Base-by-base conservation (phyloP, 2,888 invertebrate genomes). In the Pteria penguin region DNA sequence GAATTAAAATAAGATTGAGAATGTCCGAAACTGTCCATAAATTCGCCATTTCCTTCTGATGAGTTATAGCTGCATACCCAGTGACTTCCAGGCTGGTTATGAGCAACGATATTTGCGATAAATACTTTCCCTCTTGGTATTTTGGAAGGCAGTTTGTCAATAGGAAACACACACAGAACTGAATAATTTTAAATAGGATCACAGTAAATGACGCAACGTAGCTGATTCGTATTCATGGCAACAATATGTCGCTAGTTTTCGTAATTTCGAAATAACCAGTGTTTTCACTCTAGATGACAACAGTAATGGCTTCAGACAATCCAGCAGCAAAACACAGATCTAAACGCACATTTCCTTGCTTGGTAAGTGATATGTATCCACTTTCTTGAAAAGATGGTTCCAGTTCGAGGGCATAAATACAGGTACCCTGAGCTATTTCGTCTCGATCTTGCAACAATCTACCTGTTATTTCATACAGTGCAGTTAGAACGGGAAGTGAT, bases 1-100 rank as follows among this genome's bases (percentile, higher is more conserved):
- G n/a, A n/a, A 4, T 18, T n/a, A 4, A 32, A 62, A 54, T 71
- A 71, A 8, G 14, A 33, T 29, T 66, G 58, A 2, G 71, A 54
- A 27, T 68, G 11, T 63, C 78, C 71, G 24, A 65, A 75, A 33
- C 78, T 78, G 31, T 78, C 78, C 27, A 78, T 74, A 58, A 74
- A 71, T 54, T 75, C 74, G 29, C 31, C 29, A 24, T 68, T 31
- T 36, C 45, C 54, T 26, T 1, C 14, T 18, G 4, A 1, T 4
- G 22, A 1, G 4, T 1, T 3, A 27, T 24, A 60, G 1, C 22
- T 1, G 4, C 1, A 1, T 18, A 60, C 60, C 60, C 60, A 60
- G 29, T 60, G 60, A 26, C 2, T 1, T 0, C 60, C 60, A 1
- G 3, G 0, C 14, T 60, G 22, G 1, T 2, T 1, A 27, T 60